A percentile compares a stretch with the other conserved stretches of the same genome.
Evolutionary conservation across 2,113 vertebrate species (phyloP).

Genomic region (Nycticorax nycticorax): DNA sequence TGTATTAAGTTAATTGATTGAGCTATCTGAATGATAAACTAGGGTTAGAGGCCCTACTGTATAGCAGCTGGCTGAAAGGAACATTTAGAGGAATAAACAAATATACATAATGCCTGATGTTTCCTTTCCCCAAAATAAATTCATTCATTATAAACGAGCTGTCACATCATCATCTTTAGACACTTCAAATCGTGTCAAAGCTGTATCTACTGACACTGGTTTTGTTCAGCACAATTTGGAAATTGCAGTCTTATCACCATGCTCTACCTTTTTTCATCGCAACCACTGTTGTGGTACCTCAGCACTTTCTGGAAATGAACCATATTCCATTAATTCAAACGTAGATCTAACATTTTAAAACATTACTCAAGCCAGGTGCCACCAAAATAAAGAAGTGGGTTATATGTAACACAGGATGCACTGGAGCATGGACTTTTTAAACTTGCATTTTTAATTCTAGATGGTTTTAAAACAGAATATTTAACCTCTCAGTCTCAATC

Average conservation of each 20-base stretch:
- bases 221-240: neutral
- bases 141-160: neutral
- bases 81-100: neutral
- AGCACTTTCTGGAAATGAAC: neutral
- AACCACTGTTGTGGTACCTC: neutral
- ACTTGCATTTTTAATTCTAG: neutral
- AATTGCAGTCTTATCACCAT: neutral
- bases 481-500: neutral
- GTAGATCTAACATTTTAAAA: neutral
- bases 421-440: neutral
- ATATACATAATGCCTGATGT: neutral
- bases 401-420: neutral
- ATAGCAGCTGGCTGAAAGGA: neutral
- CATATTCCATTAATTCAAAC: neutral
- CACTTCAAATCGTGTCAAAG: neutral
- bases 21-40: neutral
- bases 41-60: neutral
- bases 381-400: neutral
- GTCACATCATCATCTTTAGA: conserved; percentile 5
- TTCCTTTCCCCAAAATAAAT: conserved; percentile 21
- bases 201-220: neutral
- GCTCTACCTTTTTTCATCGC: neutral
- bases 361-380: neutral
- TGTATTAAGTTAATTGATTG: neutral
- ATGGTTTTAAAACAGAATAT: neutral